Base-by-base conservation (phyloP, 2,797 vertebrate genomes). In the Takifugu rubripes region DNA sequence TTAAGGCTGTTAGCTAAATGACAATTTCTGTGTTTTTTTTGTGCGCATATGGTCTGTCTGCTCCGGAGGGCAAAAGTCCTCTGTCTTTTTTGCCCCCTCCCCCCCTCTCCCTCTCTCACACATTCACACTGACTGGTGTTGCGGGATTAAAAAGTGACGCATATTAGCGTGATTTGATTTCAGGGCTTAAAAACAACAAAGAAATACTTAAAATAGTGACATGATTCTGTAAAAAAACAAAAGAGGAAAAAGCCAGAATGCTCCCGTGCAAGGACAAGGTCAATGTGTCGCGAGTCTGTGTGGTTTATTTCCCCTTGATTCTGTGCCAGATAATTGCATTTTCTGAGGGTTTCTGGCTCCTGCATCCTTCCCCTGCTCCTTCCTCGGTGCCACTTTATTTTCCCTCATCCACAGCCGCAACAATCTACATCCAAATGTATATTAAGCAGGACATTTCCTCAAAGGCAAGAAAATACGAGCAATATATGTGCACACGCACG, bases 1-100 rank as follows among this genome's bases (percentile, higher is more conserved):
- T 79, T 55, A 83, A 81, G 75, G 73, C 67, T 64, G 72, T 81
- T 77, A 74, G 48, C 58, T 63, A 57, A 64, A 77, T 72, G 26
- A 72, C 31, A 59, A 17, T 61, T 45, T 62, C 5, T 51, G 6
- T 56, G 36, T 56, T 21, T 48, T 54, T 56, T 58, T 33, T 27
- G 51, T 26, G 54, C 50, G 59, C 56, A 68, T 67, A 63, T 60
- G 55, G 63, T 40, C 65, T 29, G n/a, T 50, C 40, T 61, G 57
- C 47, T 64, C 68, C 57, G 45, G 3, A 2, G 43, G 61, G 48
- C 21, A 55, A 27, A 72, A 44, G 44, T 56, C 50, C 49, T 49
- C 25, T 1, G 53, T 43, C n/a, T 61, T 64, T 56, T 54, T 17
- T 60, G 42, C 54, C 44, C 57, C 36, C 48, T 29, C 40, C 5